Evolutionary conservation across 2,113 vertebrate species (phyloP).

Genomic region (Lophura nycthemera): DNA sequence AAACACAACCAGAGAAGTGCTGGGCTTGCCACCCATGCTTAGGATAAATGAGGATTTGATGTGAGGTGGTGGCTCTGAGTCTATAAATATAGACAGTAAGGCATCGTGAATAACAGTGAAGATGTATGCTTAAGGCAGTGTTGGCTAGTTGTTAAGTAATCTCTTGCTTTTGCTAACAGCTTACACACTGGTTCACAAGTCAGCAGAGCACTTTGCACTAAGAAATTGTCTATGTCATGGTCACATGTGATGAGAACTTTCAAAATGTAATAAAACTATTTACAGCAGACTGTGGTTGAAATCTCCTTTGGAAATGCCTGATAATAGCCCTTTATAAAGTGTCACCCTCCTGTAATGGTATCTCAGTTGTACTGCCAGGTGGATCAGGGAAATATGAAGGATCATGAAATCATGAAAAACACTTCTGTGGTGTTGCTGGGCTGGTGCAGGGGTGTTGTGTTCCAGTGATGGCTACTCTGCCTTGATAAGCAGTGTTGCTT

Average conservation of each 20-base stretch:
- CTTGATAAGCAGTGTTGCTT: neutral
- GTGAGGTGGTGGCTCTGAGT: neutral
- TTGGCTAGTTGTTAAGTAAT: conserved; percentile 17
- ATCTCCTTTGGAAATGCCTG: conserved; percentile 13
- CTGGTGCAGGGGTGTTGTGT: neutral
- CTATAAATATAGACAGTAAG: neutral
- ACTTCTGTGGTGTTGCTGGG: neutral
- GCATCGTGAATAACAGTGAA: neutral
- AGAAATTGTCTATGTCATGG: neutral
- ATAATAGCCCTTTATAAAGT: neutral
- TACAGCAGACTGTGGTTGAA: conserved; percentile 21
- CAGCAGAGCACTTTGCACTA: conserved; percentile 22
- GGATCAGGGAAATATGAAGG: neutral
- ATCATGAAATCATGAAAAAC: neutral
- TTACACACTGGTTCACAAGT: conserved; percentile 17
- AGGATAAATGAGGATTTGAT: neutral
- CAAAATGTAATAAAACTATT: conserved; percentile 46
- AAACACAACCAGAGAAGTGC: neutral
- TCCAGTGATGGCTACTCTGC: neutral
- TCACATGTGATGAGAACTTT: neutral
- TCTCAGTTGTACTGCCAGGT: neutral
- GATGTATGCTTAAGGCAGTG: neutral
- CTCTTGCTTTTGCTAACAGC: conserved; percentile 52
- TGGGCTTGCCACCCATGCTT: neutral
- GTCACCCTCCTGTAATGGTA: neutral